These are phyloP conservation scores for Anableps anableps DNA, from an alignment of 2,797 vertebrate species.

Conservation along the genomic window DNA sequence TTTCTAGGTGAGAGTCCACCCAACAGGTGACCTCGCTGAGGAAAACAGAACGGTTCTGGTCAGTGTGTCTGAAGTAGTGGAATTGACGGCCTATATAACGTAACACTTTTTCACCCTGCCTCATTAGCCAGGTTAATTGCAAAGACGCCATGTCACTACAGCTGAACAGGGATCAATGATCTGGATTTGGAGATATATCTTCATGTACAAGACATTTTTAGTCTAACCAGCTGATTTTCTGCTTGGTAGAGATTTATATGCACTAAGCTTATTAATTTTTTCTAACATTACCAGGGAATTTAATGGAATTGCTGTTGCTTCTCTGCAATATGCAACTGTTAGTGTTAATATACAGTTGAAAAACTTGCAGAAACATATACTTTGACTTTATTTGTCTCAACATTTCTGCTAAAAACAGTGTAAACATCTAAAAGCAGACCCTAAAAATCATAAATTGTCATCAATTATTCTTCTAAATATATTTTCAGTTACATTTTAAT, in stretches of 20 bases:
- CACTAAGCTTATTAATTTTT: background rate
- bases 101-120: constrained; percentile 43
- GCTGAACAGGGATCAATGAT: constrained; percentile 48
- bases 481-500: background rate
- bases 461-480: background rate
- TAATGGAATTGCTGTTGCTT: background rate
- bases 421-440: background rate
- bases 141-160: constrained; percentile 41
- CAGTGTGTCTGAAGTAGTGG: constrained; percentile 45
- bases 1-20: constrained; percentile 30
- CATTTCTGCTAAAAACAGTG: background rate
- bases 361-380: background rate
- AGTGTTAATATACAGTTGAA: background rate
- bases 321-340: background rate
- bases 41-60: constrained; percentile 41
- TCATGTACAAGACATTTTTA: background rate
- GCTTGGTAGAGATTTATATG: background rate
- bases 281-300: constrained; percentile 1
- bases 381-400: background rate
- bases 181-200: constrained; percentile 26
- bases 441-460: background rate
- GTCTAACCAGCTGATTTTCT: constrained; percentile 3
- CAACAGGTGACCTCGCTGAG: constrained; percentile 48
- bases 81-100: constrained; percentile 58
- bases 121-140: constrained; percentile 70